Evolutionary conservation across 2,797 vertebrate species (phyloP), one percentile per base, ranked within the genome.

Genomic region (Sebastes variabilis): DNA sequence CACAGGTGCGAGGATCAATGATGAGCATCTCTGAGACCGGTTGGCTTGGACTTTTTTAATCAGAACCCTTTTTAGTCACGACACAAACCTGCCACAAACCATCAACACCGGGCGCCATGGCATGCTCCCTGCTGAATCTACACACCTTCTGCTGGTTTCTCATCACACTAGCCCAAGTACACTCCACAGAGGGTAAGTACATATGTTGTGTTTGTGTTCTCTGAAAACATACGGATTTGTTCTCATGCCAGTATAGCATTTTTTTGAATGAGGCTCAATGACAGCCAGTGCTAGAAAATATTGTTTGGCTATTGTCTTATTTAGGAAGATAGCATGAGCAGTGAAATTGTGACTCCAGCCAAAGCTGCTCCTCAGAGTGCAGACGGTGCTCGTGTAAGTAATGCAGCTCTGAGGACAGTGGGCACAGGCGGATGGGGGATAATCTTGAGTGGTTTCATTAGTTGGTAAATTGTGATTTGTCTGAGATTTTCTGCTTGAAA

Each of bases 71-170:
- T 94, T 95, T 75, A 85, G 95, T 95, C 95, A 93, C 94, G 90
- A 96, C 96, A 96, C 78, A 95, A 81, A 83, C 96, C 97, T 94
- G 96, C 96, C 82, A 95, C 96, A 96, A 96, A 96, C 94, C 93
- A 94, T 94, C 95, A 90, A 93, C 94, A 89, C 93, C 93, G 91
- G 96, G 96, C 96, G 95, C 96, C 96, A 99, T 99, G 98, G 97
- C 98, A 94, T 95, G 96, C 95, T 96, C 96, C 95, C 96, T 97
- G 95, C 96, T 97, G 97, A 98, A 96, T 96, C 97, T 97, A 96
- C 96, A 95, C 95, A 97, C 96, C 94, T 94, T 98, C 95, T 98
- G 97, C 90, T 96, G 95, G 97, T 97, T 99, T 91, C 94, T 99
- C 95, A 96, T 99, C 90, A 94, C 97, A 90, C 96, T 99, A 90